Conservation (phyloP, 2,888 invertebrate genomes). For the Clitarchus hookeri region DNA sequence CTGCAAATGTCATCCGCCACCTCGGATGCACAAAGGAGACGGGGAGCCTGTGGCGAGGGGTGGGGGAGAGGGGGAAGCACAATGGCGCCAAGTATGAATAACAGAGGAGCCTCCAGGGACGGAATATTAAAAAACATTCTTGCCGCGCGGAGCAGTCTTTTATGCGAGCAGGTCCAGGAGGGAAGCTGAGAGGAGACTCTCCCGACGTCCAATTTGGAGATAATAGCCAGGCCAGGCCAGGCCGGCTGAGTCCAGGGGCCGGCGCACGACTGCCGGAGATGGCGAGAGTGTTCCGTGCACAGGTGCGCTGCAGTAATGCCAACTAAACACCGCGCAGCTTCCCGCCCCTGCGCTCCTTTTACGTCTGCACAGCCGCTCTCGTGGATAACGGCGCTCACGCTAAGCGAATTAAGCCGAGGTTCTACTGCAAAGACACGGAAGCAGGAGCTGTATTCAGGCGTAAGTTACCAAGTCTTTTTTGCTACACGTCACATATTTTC, state of each 20-base stretch:
- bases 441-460: no score
- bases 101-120: not conserved
- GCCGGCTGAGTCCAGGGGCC: not conserved
- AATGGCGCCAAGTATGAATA: not conserved
- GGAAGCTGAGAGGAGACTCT: not conserved
- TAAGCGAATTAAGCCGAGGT: no score
- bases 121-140: constrained; percentile 1
- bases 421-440: no score
- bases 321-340: not conserved
- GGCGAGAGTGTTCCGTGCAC: not conserved
- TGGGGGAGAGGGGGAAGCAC: not conserved
- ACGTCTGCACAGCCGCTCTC: no score
- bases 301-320: not conserved
- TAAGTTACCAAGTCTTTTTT: no score
- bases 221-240: not conserved
- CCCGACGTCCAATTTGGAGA: not conserved
- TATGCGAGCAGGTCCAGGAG: not conserved
- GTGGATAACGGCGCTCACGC: no score
- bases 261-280: no score
- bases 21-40: not conserved
- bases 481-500: no score
- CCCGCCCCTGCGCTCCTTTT: no score
- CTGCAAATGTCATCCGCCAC: not conserved
- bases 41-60: not conserved
- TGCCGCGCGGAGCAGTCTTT: not conserved